Evolutionary conservation across 2,888 invertebrate genomes (phyloP), one percentile per base, ranked within the genome.

Genomic region (Agrilus cyanescens): DNA sequence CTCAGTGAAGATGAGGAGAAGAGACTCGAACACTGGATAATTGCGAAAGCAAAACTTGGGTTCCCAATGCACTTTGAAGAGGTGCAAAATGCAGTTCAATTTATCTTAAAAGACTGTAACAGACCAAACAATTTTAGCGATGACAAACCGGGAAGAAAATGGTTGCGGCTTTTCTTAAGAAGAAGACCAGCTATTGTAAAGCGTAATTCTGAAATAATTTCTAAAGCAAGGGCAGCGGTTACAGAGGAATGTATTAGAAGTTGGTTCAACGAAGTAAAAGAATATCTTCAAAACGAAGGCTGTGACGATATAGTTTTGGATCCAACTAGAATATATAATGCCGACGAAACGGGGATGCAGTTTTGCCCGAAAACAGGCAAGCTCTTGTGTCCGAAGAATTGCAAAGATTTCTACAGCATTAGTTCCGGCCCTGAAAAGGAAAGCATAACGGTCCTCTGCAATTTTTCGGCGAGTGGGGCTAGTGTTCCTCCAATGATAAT

Each of bases 1-100:
- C 20, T 37, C 13, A 5, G 13, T 25, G 18, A 4, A 4, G 7
- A 37, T 5, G 38, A 38, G 10, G 30, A 38, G 16, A 18, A 30
- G 7, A 8, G 14, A 31, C 15, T 38, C 29, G 14, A 38, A 30
- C 7, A 38, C 12, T 38, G 38, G 38, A 38, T 38, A 14, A 10
- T 30, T 31, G 12, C 12, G 4, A 38, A 38, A 14, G 38, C 38
- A 30, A 38, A 38, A 30, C 5, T 38, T 12, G 31, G 38, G 14
- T 38, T 38, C n/a, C 38, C 38, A 3, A 38, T 38, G n/a, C n/a
- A n/a, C 31, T 6, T 4, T 6, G 5, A 29, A 14, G 31, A 38
- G 15, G 38, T 38, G 4, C 29, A 38, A 30, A 20, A 38, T 38
- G 38, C 6, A 15, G 38, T 38, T 3, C 38, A 38, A 30, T 31